phyloP scores from a whole-genome alignment of 2,888 invertebrate species.

The Agrochola lota region DNA sequence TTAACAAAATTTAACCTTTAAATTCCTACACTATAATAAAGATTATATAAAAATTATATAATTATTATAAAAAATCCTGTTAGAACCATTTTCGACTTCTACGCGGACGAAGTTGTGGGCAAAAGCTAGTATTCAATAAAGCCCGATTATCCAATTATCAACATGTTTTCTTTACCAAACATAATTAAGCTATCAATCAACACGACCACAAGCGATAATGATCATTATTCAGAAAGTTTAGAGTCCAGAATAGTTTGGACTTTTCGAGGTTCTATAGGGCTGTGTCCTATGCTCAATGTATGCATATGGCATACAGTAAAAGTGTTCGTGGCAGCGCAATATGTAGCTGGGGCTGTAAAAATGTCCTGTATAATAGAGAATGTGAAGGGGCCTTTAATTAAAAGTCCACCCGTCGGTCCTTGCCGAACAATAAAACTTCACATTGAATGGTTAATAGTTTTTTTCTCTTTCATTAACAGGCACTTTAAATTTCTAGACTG shows the following conservation, averaged over 20 bases:
- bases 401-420: constrained; percentile 85
- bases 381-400: constrained; percentile 87
- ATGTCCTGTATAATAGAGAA: constrained; percentile 84
- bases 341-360: constrained; percentile 81
- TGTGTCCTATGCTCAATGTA: constrained; percentile 38
- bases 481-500: constrained; percentile 67
- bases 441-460: constrained; percentile 80
- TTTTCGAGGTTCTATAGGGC: constrained; percentile 1
- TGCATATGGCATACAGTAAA: constrained; percentile 34
- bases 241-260: constrained; percentile 27
- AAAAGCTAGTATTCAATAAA: constrained; percentile 38
- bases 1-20: too few species aligned
- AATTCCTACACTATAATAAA: too few species aligned
- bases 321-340: constrained; percentile 58
- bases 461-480: constrained; percentile 74
- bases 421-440: constrained; percentile 84
- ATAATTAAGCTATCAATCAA: constrained; percentile 60
- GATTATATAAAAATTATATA: too few species aligned
- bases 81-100: too few species aligned
- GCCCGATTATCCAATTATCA: constrained; percentile 41
- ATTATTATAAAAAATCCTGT: too few species aligned
- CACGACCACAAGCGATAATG: constrained; percentile 17
- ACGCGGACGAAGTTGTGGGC: too few species aligned
- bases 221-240: constrained; percentile 19
- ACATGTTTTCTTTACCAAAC: constrained; percentile 48